Evolutionary conservation across 2,888 invertebrate species (phyloP).

Genomic region (Pyralis farinalis): DNA sequence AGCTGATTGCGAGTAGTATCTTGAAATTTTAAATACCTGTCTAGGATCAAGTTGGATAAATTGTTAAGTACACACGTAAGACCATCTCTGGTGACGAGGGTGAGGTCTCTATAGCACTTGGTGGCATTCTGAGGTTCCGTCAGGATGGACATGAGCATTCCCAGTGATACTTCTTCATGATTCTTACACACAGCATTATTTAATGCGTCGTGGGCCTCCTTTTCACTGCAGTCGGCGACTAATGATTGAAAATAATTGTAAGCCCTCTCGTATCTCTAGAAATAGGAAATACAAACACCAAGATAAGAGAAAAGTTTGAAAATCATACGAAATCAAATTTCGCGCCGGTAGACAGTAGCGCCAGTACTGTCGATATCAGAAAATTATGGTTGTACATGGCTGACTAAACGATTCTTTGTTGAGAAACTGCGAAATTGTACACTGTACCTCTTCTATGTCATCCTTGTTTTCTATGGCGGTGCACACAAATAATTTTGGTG

Average conservation of each 20-base stretch:
- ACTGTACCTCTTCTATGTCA: constrained; percentile 93
- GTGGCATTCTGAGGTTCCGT: constrained; percentile 91
- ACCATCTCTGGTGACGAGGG: constrained; percentile 94
- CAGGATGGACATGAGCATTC: constrained; percentile 93
- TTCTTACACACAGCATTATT: constrained; percentile 94
- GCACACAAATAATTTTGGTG: constrained; percentile 90
- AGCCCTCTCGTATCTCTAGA: constrained; percentile 94
- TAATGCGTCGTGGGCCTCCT: constrained; percentile 95
- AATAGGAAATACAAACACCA: constrained; percentile 40
- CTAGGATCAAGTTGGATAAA: constrained; percentile 91
- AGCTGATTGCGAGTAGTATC: constrained; percentile 91
- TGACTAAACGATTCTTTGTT: constrained; percentile 77
- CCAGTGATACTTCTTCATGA: constrained; percentile 96
- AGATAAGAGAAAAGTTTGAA: constrained; percentile 25
- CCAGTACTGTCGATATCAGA: constrained; percentile 67
- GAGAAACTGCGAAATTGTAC: constrained; percentile 67
- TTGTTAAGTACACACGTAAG: constrained; percentile 90
- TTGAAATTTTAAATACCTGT: constrained; percentile 92
- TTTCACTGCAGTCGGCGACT: constrained; percentile 92
- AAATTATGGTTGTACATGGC: constrained; percentile 72
- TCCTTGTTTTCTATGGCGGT: constrained; percentile 93
- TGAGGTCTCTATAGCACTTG: constrained; percentile 95
- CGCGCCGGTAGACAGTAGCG: constrained; percentile 64
- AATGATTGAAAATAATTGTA: constrained; percentile 88
- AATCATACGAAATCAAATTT: constrained; percentile 51